Base-by-base conservation (phyloP, 2,888 invertebrate species). In the Ectemnius cavifrons region DNA sequence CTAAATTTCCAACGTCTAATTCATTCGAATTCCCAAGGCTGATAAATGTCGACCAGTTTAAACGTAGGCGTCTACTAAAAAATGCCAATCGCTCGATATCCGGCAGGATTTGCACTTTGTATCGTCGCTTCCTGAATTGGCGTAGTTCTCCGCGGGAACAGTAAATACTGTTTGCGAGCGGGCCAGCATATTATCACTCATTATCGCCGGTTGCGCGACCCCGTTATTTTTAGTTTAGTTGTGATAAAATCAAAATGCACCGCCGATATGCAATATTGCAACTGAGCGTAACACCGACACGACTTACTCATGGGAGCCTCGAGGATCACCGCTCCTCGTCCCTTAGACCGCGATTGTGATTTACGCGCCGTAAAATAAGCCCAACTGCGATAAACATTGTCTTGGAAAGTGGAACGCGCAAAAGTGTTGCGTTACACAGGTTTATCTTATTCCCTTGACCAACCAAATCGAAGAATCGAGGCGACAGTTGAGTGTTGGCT, bases 241-340 rank as follows among this genome's bases (percentile, higher is more conserved):
- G 47, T 67, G 73, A 78, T 80, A 73, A 80, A 80, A 80, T 79
- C 75, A 61, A 65, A 68, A 71, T 63, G 73, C 77, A 49, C 46
- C 63, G 59, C n/a, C 71, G 67, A 75, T 77, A 80, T 59, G 75
- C 77, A 60, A 71, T 63, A 70, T 75, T 63, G 59, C 11, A 68
- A 63, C 73, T 77, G 79, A 56, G 75, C 75, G 57, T 59, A 46
- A 47, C 70, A 47, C 64, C 37, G 64, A 64, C 57, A 64, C 57
- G 56, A 63, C 62, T 75, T 67, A 67, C 66, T 59, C 71, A 60
- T 18, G 11, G 28, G 20, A 23, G 3, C 23, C 23, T 23, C 23
- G 23, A 52, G 58, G 57, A 27, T n/a, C 11, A 6, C 47, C 18
- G 27, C 59, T 45, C 56, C 13, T 37, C 56, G 46, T 28, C 63